Base-by-base conservation (phyloP, 2,113 vertebrate genomes). In the Collichthys lucidus region DNA sequence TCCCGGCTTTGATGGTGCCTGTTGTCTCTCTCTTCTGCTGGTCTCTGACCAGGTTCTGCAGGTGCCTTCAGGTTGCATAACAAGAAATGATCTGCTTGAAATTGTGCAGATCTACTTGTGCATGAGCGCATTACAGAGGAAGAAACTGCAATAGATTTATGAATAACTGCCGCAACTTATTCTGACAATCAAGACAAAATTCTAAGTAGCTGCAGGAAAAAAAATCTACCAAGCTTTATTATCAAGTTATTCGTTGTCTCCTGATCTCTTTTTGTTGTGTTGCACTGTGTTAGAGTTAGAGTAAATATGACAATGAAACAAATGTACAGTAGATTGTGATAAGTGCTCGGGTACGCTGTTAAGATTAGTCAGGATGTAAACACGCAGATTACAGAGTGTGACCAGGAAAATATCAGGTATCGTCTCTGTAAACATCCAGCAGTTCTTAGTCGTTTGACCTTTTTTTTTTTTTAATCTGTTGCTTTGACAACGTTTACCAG, bases 291-390 rank as follows among this genome's bases (percentile, higher is more conserved):
- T 20, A 0, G n/a, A 29, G 35, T 79, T 20, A 0, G n/a, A 29
- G 31, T 31, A 10, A 35, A 31, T 22, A 9, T 17, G 26, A 67
- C 52, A 57, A 26, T 5, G 71, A 52, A 50, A 40, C 24, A 11
- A 49, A 31, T 22, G 35, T 8, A 65, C 29, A 57, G 61, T 29
- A 50, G 57, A 76, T 57, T 19, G 59, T 65, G 52, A 71, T 57
- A 42, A 56, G 35, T 53, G 44, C 46, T 31, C 60, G 53, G 46
- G 47, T 31, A 60, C 67, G 60, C 10, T 11, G 46, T 26, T 57
- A 44, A 60, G 80, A 77, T 82, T 31, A 77, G n/a, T 15, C 2
- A 57, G 42, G 35, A 75, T 44, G 46, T 17, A 74, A 61, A 82
- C 40, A 61, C 35, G 46, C n/a, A 47, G 56, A 76, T 82, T 29